Evolutionary conservation across 2,888 invertebrate species (phyloP).

Genomic region (Polydrusus cervinus): DNA sequence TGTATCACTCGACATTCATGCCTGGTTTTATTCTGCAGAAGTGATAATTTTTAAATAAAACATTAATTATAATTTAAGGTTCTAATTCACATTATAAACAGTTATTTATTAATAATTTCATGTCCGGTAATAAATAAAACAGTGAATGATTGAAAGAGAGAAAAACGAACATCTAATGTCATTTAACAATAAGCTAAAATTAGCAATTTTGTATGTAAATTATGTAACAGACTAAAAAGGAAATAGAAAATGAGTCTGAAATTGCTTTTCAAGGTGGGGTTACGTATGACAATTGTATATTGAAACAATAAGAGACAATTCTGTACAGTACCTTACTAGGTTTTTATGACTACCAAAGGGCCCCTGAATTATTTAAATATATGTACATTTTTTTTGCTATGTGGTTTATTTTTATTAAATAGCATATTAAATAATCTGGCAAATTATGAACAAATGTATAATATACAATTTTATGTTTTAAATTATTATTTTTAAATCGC

Average conservation of each 20-base stretch:
- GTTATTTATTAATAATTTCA: neutral
- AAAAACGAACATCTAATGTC: slow-evolving; percentile 35
- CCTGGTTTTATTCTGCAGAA: neutral
- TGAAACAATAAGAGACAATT: slow-evolving; percentile 28
- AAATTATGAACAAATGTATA: no score
- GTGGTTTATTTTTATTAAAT: no score
- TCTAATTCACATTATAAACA: neutral
- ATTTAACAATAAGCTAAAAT: slow-evolving; percentile 49
- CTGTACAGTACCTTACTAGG: neutral
- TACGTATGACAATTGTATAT: slow-evolving; percentile 28
- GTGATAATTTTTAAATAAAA: no score
- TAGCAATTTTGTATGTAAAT: slow-evolving; percentile 52
- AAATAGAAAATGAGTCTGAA: slow-evolving; percentile 45
- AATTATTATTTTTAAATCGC: no score
- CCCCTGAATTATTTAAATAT: no score
- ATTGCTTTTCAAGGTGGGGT: slow-evolving; percentile 36
- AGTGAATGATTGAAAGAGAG: slow-evolving; percentile 18
- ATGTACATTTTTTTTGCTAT: no score
- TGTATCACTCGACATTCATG: neutral
- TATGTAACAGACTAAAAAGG: slow-evolving; percentile 46
- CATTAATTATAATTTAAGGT: neutral
- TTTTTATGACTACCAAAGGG: neutral
- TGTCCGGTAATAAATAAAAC: neutral
- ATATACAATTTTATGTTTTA: no score
- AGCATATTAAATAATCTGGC: no score